Evolutionary conservation across 2,113 vertebrate genomes (phyloP), one percentile per base, ranked within the genome.

Genomic region (Phaetusa simplex): DNA sequence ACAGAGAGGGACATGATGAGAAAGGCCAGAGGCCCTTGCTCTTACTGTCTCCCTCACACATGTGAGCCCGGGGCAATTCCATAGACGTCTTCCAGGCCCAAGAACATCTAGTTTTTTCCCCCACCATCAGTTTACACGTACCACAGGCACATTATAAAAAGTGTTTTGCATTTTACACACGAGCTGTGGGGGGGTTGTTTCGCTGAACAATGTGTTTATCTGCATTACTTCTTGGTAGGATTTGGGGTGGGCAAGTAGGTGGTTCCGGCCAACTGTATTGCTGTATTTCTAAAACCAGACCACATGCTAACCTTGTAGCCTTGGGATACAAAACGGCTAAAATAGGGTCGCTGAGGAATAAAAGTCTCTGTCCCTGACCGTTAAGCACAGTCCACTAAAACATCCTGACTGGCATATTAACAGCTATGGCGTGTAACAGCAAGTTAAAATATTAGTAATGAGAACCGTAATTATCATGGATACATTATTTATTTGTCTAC

Each of bases 401-500:
- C 32, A 45, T 3, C 45, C 69, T 66, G 82, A 42, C 50, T 45
- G 7, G 78, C 86, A 50, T n/a, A 69, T 62, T 86, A 61, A 71
- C 0, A 0, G 12, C 16, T 38, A 45, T 2, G 34, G 50, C 20
- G 2, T n/a, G 47, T 55, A 88, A 86, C 66, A 86, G 53, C 27
- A 36, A 91, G 77, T 42, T 52, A 73, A 94, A 95, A 43, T 90
- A 88, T 79, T 45, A 74, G 78, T 53, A 47, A 64, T 38, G 86
- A 89, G 93, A 87, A 90, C 2, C 5, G 42, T 62, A 70, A 88
- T 92, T 95, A 91, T 45, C 67, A 23, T 0, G 30, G 88, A 81
- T 43, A 0, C 38, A 47, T 95, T 74, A 93, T 95, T 96, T 94
- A 94, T 90, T 93, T 95, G 87, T 95, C 94, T 91, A 94, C 93